Evolutionary conservation across 2,113 vertebrate species (phyloP).

Genomic region (Lepus americanus): DNA sequence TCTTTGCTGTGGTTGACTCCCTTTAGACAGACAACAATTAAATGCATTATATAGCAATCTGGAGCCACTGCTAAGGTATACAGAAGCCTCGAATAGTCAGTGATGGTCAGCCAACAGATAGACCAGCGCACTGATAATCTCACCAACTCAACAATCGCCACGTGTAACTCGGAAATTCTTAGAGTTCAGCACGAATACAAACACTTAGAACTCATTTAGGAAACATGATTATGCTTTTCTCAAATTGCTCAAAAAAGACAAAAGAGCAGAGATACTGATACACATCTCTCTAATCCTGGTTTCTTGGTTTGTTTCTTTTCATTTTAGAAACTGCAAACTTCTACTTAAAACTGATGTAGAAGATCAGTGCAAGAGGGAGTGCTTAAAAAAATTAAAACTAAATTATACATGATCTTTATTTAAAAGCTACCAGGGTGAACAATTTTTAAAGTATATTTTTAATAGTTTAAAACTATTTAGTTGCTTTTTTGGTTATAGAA

Average conservation of each 20-base stretch:
- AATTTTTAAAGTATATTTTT: background rate
- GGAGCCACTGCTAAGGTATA: background rate
- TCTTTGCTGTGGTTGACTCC: background rate
- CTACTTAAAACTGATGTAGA: background rate
- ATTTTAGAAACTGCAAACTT: background rate
- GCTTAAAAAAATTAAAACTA: background rate
- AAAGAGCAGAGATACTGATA: background rate
- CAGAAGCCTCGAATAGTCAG: background rate
- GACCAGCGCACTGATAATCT: background rate
- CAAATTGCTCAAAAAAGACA: background rate
- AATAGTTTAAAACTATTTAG: background rate
- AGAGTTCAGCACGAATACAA: background rate
- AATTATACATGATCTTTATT: background rate
- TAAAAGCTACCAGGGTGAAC: background rate
- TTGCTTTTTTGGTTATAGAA: background rate
- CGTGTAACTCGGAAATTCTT: background rate
- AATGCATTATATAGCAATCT: background rate
- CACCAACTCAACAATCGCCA: background rate
- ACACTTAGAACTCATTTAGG: background rate
- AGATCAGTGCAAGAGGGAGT: background rate
- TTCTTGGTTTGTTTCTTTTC: background rate
- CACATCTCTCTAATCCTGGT: background rate
- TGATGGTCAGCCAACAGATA: background rate
- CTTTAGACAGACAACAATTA: background rate
- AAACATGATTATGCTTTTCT: background rate